These are phyloP conservation scores for Oscheius sp. DNA, from an alignment of 1,140 invertebrate species.

Conservation along the genomic window DNA sequence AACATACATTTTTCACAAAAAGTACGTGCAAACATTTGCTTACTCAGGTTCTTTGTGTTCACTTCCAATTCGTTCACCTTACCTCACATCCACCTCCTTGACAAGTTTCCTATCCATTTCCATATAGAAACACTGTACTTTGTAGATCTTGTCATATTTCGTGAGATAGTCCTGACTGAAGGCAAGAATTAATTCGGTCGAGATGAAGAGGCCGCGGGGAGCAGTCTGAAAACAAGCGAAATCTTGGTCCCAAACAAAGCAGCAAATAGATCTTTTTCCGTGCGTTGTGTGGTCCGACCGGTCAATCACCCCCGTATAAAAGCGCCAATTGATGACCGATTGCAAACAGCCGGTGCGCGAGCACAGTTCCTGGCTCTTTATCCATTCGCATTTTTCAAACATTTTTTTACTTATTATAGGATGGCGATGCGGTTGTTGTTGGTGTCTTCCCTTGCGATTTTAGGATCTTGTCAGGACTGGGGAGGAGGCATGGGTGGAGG, in stretches of 20 bases:
- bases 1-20: no score
- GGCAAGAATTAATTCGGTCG: constrained; percentile 48
- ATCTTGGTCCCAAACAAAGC: constrained; percentile 12
- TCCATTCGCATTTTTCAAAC: neutral
- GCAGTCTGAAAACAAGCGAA: constrained; percentile 42
- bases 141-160: constrained; percentile 56
- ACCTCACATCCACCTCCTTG: constrained; percentile 54
- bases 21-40: no score
- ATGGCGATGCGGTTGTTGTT: constrained; percentile 5
- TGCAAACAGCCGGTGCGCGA: constrained; percentile 22
- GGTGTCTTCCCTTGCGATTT: constrained; percentile 10
- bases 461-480: constrained; percentile 45
- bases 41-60: no score
- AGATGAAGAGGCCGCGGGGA: constrained; percentile 54
- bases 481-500: constrained; percentile 30
- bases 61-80: no score
- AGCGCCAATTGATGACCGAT: constrained; percentile 5
- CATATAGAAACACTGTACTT: constrained; percentile 60
- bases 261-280: constrained; percentile 8
- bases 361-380: neutral
- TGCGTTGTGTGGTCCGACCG: constrained; percentile 22
- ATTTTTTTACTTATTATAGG: neutral
- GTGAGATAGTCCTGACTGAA: constrained; percentile 58
- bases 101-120: constrained; percentile 55
- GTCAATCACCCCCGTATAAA: constrained; percentile 4